Evolutionary conservation across 2,113 vertebrate genomes (phyloP).

Genomic region (Ia io): DNA sequence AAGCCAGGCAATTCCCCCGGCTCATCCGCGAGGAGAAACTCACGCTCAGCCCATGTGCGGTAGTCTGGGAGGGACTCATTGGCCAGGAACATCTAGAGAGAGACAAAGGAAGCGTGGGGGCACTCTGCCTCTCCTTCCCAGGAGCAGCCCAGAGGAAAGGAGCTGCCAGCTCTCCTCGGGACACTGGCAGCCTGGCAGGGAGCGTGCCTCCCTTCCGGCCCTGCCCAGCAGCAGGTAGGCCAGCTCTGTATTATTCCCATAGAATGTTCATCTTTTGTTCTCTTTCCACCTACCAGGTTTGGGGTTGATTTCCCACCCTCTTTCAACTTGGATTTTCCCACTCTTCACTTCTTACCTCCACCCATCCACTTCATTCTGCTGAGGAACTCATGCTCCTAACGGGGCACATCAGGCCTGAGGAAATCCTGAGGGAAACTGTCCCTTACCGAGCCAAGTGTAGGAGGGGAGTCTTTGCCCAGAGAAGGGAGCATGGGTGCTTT

Average conservation of each 20-base stretch:
- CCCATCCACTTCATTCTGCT: not conserved
- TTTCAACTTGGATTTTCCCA: not conserved
- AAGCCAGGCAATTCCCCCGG: constrained; percentile 55
- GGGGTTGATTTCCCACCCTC: not conserved
- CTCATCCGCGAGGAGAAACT: constrained; percentile 36
- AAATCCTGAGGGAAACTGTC: not conserved
- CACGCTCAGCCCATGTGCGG: constrained; percentile 17
- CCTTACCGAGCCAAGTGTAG: too few species aligned
- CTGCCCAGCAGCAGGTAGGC: not conserved
- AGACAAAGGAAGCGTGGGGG: not conserved
- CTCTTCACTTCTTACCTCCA: not conserved
- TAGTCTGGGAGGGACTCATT: not conserved
- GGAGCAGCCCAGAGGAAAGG: not conserved
- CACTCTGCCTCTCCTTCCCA: not conserved
- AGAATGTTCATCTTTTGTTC: not conserved
- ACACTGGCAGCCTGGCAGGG: too few species aligned
- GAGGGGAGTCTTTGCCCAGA: not conserved
- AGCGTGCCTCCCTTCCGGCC: not conserved
- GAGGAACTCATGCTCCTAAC: not conserved
- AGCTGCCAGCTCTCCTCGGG: not conserved
- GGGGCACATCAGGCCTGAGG: not conserved
- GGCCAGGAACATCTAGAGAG: constrained; percentile 41
- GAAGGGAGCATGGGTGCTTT: not conserved
- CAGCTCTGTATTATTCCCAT: not conserved
- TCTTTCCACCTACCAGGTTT: not conserved